Evolutionary conservation across 2,797 vertebrate species (phyloP).

Genomic region (Hapalemur alaotrensis): DNA sequence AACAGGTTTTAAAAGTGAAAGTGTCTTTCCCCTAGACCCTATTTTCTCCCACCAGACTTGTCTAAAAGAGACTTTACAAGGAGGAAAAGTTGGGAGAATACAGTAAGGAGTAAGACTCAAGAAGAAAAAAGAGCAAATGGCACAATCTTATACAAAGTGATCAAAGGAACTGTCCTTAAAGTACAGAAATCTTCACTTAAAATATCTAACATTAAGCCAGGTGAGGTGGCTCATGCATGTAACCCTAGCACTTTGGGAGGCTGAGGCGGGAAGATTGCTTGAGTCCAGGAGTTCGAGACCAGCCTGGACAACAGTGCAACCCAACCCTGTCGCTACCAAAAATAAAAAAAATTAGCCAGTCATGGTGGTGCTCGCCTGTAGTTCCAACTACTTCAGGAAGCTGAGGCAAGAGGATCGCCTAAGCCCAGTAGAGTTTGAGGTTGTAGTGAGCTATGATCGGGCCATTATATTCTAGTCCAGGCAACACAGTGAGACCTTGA

Average conservation of each 20-base stretch:
- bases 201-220: neutral
- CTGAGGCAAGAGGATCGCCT: neutral
- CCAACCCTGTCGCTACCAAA: neutral
- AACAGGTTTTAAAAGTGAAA: slow-evolving; percentile 40
- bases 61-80: slow-evolving; percentile 48
- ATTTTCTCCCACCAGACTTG: slow-evolving; percentile 35
- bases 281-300: neutral
- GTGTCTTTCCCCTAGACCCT: neutral
- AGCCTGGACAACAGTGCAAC: neutral
- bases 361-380: neutral
- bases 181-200: slow-evolving; percentile 48
- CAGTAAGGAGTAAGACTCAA: neutral
- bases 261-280: neutral
- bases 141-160: slow-evolving; percentile 45
- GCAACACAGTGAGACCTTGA: neutral
- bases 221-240: neutral
- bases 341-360: neutral
- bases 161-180: neutral
- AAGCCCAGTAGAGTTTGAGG: neutral
- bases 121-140: slow-evolving; percentile 30
- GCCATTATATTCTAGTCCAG: neutral
- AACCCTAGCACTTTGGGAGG: neutral
- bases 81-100: neutral
- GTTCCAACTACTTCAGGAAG: neutral
- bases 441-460: neutral